Evolutionary conservation across 2,888 invertebrate species (phyloP).

Genomic region (Drosophila histrio): DNA sequence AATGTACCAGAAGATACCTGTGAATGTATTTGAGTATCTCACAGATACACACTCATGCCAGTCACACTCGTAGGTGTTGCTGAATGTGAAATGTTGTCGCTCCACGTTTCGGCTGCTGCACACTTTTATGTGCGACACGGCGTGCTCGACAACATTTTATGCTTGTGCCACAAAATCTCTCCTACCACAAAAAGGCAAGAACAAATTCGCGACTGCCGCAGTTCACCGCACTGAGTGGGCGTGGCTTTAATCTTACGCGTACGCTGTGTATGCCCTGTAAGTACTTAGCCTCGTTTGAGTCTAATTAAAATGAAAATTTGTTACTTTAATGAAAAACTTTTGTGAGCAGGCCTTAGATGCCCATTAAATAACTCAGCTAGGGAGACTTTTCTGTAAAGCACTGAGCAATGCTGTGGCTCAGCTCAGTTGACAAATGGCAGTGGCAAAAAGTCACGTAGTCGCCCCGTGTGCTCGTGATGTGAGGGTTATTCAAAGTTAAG

Average conservation of each 20-base stretch:
- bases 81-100: slow-evolving; percentile 57
- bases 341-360: slow-evolving; percentile 47
- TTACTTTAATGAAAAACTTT: slow-evolving; percentile 74
- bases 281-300: slow-evolving; percentile 70
- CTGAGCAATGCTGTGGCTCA: slow-evolving; percentile 2
- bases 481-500: slow-evolving; percentile 31
- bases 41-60: background rate
- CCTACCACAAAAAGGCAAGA: slow-evolving; percentile 14
- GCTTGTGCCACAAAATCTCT: slow-evolving; percentile 29
- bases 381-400: slow-evolving; percentile 4
- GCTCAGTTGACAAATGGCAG: slow-evolving; percentile 38
- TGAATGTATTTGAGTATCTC: slow-evolving; percentile 45
- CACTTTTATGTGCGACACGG: slow-evolving; percentile 66
- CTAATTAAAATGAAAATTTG: slow-evolving; percentile 80
- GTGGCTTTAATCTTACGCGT: slow-evolving; percentile 30
- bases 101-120: slow-evolving; percentile 50
- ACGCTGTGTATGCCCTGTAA: background rate
- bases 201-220: slow-evolving; percentile 14
- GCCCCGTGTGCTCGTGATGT: slow-evolving; percentile 48
- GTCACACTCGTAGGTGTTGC: slow-evolving; percentile 48
- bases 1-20: slow-evolving; percentile 47
- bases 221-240: slow-evolving; percentile 16
- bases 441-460: slow-evolving; percentile 58
- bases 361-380: slow-evolving; percentile 54
- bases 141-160: slow-evolving; percentile 69